These are phyloP conservation scores for Mesoclemmys tuberculata DNA, from an alignment of 2,113 vertebrate genomes.

Conservation along the genomic window DNA sequence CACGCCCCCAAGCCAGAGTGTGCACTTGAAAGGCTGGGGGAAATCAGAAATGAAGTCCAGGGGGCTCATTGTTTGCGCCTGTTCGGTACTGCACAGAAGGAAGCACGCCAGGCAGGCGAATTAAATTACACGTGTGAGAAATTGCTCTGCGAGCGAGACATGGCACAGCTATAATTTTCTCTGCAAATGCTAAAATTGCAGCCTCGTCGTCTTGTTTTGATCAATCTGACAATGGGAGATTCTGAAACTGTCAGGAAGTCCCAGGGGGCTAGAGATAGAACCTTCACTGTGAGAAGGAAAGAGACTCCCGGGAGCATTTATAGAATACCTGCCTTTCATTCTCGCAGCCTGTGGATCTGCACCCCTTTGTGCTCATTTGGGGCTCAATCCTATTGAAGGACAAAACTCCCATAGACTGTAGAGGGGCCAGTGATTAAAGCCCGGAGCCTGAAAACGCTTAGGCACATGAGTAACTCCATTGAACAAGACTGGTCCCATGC, in stretches of 20 bases:
- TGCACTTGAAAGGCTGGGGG: neutral
- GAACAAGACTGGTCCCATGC: accelerated
- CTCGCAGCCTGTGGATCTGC: neutral
- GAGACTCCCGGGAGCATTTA: slow-evolving; percentile 17
- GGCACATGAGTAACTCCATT: neutral
- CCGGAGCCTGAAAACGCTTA: neutral
- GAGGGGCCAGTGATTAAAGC: neutral
- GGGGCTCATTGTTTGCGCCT: slow-evolving; percentile 54
- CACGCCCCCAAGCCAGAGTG: neutral
- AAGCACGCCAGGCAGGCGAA: slow-evolving; percentile 60
- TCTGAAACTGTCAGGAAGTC: neutral
- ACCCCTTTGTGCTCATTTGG: neutral
- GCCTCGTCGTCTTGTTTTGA: neutral
- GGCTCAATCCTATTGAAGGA: neutral
- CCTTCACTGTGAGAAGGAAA: neutral
- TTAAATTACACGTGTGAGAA: slow-evolving; percentile 54
- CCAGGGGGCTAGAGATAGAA: neutral
- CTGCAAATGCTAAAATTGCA: slow-evolving; percentile 23
- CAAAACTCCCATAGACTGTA: neutral
- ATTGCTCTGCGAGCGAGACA: slow-evolving; percentile 40
- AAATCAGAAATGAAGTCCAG: slow-evolving; percentile 68
- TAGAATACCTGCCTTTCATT: neutral
- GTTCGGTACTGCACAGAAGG: slow-evolving; percentile 26
- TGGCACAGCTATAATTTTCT: slow-evolving; percentile 1
- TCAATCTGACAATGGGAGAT: neutral